Percentiles rank a stretch among this genome's conserved stretches.
Conservation (phyloP, 1,140 invertebrate species). For the Zelostemma sp. region DNA sequence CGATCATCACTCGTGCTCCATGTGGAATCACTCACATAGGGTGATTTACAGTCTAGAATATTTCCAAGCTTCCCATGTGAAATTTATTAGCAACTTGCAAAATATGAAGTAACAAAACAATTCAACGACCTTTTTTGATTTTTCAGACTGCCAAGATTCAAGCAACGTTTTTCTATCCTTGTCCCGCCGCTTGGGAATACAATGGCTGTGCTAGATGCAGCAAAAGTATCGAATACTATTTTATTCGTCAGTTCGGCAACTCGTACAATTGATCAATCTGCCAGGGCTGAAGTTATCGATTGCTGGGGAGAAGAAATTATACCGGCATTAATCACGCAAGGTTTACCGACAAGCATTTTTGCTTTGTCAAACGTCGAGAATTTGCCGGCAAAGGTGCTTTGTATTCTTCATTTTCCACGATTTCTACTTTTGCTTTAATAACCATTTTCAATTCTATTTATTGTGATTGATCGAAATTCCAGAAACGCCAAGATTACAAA, state of each 20-base stretch:
- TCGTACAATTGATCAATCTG: slow-evolving; percentile 63
- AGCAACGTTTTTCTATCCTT: slow-evolving; percentile 86
- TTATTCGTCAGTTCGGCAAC: slow-evolving; percentile 80
- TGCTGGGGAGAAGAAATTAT: slow-evolving; percentile 82
- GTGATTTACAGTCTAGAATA: no score
- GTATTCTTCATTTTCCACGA: background rate
- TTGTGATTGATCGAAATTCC: slow-evolving; percentile 27
- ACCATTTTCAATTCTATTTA: slow-evolving; percentile 23
- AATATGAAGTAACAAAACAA: background rate
- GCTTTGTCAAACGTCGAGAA: slow-evolving; percentile 82
- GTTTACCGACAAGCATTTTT: slow-evolving; percentile 84
- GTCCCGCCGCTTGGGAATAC: slow-evolving; percentile 79
- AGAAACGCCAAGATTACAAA: slow-evolving; percentile 81
- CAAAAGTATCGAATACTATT: slow-evolving; percentile 87
- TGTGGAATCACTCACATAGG: slow-evolving; percentile 80
- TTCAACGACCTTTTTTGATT: slow-evolving; percentile 8
- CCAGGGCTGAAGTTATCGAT: slow-evolving; percentile 74
- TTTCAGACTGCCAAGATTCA: slow-evolving; percentile 82
- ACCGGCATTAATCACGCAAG: slow-evolving; percentile 82
- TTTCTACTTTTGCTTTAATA: slow-evolving; percentile 9
- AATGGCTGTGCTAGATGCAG: slow-evolving; percentile 82
- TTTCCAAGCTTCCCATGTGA: no score
- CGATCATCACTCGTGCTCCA: slow-evolving; percentile 71
- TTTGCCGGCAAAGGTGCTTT: slow-evolving; percentile 69
- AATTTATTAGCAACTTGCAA: no score